Conservation (phyloP, 2,797 vertebrate genomes). For the Catamblyrhynchus diadema region DNA sequence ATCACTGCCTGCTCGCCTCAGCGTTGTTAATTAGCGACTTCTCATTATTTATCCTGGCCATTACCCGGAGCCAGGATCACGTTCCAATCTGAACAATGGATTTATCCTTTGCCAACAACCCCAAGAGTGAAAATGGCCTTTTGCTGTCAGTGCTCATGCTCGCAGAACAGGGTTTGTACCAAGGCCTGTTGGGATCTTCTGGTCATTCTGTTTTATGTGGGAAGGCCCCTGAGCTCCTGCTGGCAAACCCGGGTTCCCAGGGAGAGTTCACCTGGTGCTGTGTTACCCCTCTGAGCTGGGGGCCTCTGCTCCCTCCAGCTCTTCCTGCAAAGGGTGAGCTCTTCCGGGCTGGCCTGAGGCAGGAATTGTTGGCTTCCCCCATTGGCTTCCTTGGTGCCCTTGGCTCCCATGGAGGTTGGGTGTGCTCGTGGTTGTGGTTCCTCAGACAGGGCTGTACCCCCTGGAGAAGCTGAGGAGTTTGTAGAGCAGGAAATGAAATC, state of each 20-base stretch:
- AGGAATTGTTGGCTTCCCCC: neutral
- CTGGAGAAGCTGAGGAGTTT: neutral
- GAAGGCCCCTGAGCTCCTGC: neutral
- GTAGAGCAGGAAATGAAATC: neutral
- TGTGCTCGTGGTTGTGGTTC: neutral
- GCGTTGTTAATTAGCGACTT: neutral
- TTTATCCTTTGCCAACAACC: neutral
- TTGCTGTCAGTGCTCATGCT: rapidly evolving
- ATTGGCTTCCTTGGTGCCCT: neutral
- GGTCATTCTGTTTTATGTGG: neutral
- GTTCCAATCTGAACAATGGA: neutral
- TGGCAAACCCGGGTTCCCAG: rapidly evolving
- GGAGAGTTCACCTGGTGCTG: neutral
- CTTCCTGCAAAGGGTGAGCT: neutral
- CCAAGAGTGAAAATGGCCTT: neutral
- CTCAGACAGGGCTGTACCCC: rapidly evolving
- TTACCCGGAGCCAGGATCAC: neutral
- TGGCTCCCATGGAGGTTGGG: rapidly evolving
- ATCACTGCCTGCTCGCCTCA: rapidly evolving
- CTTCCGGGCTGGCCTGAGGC: neutral
- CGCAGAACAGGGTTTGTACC: neutral
- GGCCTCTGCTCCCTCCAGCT: neutral
- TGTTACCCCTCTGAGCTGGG: neutral
- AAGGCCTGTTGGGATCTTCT: rapidly evolving
- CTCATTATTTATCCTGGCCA: neutral